Conservation (phyloP, 2,113 vertebrate genomes). For the Anguilla rostrata region DNA sequence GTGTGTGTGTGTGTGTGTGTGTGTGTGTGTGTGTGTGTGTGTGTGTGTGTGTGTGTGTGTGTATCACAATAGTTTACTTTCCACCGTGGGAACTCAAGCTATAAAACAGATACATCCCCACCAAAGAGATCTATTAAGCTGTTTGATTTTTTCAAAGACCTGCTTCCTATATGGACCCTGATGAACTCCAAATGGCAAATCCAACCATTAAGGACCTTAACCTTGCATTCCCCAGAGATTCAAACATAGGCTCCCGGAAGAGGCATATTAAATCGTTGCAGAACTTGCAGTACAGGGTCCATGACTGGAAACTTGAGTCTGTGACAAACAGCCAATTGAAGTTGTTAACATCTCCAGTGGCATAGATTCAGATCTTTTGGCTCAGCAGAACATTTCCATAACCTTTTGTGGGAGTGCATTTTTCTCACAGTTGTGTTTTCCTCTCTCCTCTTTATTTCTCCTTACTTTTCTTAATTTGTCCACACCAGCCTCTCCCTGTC, state of each 20-base stretch:
- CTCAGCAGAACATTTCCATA: neutral
- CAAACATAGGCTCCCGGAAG: neutral
- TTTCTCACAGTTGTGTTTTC: neutral
- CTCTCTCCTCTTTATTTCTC: neutral
- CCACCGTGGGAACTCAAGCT: neutral
- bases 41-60: neutral
- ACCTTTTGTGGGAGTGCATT: too few species aligned
- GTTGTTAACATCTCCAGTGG: neutral
- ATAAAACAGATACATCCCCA: neutral
- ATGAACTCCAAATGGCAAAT: slow-evolving; percentile 15
- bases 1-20: neutral
- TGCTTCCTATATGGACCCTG: neutral
- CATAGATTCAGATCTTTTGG: neutral
- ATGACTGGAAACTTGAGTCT: neutral
- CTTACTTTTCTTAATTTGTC: neutral
- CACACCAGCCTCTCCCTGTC: neutral
- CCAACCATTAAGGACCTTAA: neutral
- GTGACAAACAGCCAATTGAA: neutral
- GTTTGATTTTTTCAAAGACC: neutral
- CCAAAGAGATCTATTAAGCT: neutral
- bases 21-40: neutral
- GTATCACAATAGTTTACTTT: neutral
- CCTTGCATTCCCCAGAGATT: neutral
- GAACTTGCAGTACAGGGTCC: neutral
- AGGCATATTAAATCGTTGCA: neutral